Evolutionary conservation across 2,797 vertebrate genomes (phyloP), one percentile per base, ranked within the genome.

Genomic region (Siniperca scherzeri): DNA sequence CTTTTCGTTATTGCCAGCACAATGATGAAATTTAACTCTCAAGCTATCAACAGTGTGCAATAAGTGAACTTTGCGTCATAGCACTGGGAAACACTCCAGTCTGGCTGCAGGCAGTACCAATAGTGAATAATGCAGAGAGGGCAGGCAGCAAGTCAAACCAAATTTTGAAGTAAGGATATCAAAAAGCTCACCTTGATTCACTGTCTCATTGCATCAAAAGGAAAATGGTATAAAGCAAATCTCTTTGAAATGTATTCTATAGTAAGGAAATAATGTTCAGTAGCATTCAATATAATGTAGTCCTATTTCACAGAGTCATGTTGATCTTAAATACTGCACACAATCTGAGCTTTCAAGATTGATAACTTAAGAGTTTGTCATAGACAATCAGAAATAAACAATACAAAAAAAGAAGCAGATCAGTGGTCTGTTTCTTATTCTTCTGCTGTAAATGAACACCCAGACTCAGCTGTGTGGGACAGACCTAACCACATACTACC

Each of bases 361-460:
- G 13, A 85, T 50, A 38, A 76, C 16, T 62, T 12, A 14, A 55
- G 42, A 33, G 25, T 30, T 44, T 56, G 48, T 79, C 5, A 60
- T 7, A 69, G 27, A 59, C n/a, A 36, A 62, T 75, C 17, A 69
- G 67, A 71, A 36, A 53, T 40, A 75, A 75, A 30, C 33, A 42
- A 60, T 14, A 57, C 21, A 17, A 70, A 82, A 74, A 30, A 11
- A 66, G 46, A 46, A 33, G 19, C 27, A 36, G 48, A 72, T 64
- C 48, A 55, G 25, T 40, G 56, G 44, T 65, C 64, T 19, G 38
- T 40, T 73, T 77, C 33, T 64, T 46, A 71, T 73, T 77, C 62
- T 65, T 22, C 25, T 13, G 17, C 38, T 67, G 56, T 79, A 59
- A 78, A 70, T 65, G 76, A 74, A 77, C 38, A 77, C 11, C 25